Conservation (phyloP, 2,113 vertebrate genomes). For the Ceyx margarethae region DNA sequence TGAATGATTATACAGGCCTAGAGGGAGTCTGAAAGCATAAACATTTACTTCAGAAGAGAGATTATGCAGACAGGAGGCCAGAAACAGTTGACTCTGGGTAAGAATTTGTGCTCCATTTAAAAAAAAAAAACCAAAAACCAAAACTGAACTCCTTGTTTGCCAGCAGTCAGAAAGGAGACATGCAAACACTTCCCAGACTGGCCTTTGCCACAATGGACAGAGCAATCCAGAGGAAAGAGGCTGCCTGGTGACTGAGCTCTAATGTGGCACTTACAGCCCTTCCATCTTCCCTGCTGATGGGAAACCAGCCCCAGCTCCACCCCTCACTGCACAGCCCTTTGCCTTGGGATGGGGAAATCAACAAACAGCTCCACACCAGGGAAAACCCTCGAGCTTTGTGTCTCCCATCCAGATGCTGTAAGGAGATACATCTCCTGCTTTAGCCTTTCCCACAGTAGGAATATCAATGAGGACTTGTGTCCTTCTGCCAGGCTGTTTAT, state of each 20-base stretch:
- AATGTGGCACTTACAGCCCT: not conserved
- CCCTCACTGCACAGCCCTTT: not conserved
- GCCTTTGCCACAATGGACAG: not conserved
- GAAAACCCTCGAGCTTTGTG: constrained; percentile 25
- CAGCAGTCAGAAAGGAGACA: constrained; percentile 19
- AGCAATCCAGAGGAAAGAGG: not conserved
- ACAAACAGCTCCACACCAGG: not conserved
- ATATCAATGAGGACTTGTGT: not conserved
- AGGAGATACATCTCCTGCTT: not conserved
- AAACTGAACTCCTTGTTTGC: not conserved
- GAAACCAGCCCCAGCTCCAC: not conserved
- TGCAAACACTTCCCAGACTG: not conserved
- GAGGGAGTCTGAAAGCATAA: constrained; percentile 37
- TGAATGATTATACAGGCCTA: constrained; percentile 42
- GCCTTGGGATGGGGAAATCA: not conserved
- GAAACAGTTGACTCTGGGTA: constrained; percentile 27
- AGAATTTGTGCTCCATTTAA: not conserved
- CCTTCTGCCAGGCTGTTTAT: constrained; percentile 10
- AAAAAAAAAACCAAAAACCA: not conserved
- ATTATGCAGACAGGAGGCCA: constrained; percentile 46
- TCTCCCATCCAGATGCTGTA: constrained; percentile 22
- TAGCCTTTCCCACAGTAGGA: not conserved
- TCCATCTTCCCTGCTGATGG: not conserved
- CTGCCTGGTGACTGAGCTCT: not conserved
- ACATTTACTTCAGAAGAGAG: constrained; percentile 40